A percentile compares a stretch with the other conserved stretches of the same genome.
These are phyloP conservation scores for Acrossocheilus fasciatus DNA, from an alignment of 2,797 vertebrate genomes.

Conservation along the genomic window DNA sequence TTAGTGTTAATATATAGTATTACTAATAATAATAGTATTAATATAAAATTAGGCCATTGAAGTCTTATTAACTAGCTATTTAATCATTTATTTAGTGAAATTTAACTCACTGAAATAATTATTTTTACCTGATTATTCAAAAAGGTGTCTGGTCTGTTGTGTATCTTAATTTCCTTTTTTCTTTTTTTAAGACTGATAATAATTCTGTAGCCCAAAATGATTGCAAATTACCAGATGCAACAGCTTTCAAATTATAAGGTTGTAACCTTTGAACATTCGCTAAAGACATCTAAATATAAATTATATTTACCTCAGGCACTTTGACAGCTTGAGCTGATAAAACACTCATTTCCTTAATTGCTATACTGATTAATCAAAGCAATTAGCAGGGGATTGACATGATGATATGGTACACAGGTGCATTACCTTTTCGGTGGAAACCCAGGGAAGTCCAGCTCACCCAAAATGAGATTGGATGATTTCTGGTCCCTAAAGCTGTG, in stretches of 20 bases:
- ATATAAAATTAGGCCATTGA: neutral
- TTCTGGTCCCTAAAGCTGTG: constrained; percentile 99
- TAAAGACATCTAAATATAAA: neutral
- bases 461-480: constrained; percentile 98
- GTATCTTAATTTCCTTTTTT: neutral
- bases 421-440: constrained; percentile 99
- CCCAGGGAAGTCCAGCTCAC: constrained; percentile 98
- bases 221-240: neutral
- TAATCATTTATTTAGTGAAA: neutral
- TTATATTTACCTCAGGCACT: constrained; percentile 8
- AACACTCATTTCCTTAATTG: neutral
- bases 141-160: neutral
- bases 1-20: neutral
- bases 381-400: neutral
- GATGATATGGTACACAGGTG: constrained; percentile 79
- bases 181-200: neutral
- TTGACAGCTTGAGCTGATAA: constrained; percentile 16
- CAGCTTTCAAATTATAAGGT: neutral
- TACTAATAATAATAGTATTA: neutral
- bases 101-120: neutral
- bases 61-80: neutral
- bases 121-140: neutral
- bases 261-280: neutral
- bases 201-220: neutral
- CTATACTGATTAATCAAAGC: neutral